Evolutionary conservation across 2,888 invertebrate genomes (phyloP).

Genomic region (Gortyna flavago): DNA sequence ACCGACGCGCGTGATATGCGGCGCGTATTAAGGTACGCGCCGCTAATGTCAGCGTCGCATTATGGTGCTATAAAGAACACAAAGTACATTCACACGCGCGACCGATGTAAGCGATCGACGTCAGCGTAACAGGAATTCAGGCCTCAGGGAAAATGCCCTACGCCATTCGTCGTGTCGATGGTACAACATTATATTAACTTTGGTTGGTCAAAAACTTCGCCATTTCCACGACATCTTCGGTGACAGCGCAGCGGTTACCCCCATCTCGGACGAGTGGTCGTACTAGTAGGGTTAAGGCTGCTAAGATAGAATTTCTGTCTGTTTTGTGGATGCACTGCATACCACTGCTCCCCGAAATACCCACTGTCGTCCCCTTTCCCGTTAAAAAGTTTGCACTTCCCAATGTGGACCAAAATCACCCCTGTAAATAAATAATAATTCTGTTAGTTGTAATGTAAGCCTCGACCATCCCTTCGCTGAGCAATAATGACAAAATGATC

Average conservation of each 20-base stretch:
- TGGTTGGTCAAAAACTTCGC: not conserved
- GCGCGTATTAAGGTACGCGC: too few relatives aligned
- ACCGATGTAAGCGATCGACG: too few relatives aligned
- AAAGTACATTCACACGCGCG: too few relatives aligned
- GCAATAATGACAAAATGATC: too few relatives aligned
- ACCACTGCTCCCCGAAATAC: not conserved
- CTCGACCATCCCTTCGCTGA: not conserved
- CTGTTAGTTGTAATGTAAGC: not conserved
- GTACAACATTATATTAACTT: not conserved
- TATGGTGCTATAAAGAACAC: too few relatives aligned
- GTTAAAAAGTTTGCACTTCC: not conserved
- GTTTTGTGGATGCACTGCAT: too few relatives aligned
- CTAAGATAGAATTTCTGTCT: not conserved
- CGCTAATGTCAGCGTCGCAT: too few relatives aligned
- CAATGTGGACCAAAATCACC: constrained; percentile 7
- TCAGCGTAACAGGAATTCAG: too few relatives aligned
- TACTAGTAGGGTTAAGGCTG: not conserved
- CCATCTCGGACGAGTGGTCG: not conserved
- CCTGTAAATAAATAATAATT: constrained; percentile 9
- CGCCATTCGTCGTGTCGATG: not conserved
- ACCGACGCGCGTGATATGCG: too few relatives aligned
- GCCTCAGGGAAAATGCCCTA: not conserved
- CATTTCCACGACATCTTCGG: not conserved
- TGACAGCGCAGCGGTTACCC: not conserved
- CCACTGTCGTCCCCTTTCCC: not conserved